Evolutionary conservation across 2,113 vertebrate species (phyloP), one percentile per base, ranked within the genome.

Genomic region (Channa maculata): DNA sequence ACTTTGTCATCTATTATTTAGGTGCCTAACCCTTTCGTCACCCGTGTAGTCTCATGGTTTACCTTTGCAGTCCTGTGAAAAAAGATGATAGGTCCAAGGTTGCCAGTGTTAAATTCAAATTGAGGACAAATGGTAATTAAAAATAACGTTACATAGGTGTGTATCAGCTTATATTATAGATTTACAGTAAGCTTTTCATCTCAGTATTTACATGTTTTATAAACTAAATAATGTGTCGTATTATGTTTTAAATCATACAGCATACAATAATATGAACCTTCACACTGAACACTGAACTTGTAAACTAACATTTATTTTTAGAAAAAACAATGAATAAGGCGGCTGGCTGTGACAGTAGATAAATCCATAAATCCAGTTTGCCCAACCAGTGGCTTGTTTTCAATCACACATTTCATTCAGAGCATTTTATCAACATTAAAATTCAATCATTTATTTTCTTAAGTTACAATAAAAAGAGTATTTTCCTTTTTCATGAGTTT

Each of bases 251-350:
- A 24, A 24, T 24, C 24, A 24, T 24, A 24, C 24, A 24, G 1
- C 24, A 24, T 24, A 24, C 24, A 24, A 24, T 24, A 24, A 24
- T 24, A 24, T 24, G 24, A 24, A 24, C 24, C 24, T 24, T 24
- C 36, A 43, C 33, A 67, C 12, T 1, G 0, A 13, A 14, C 39
- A 24, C 13, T 15, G 1, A 36, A 70, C 52, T 43, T 77, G 5
- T 75, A 65, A 68, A 71, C 45, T 48, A 48, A 77, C 46, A 55
- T 61, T 1, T 51, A 52, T 62, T 53, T 66, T 15, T 48, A 45
- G 14, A 54, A 51, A 59, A 65, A 58, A 57, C 39, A 24, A 60
- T 62, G 12, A 52, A 45, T 12, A 6, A 33, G 8, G 53, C 9
- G 3, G 43, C 52, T 15, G 11, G 46, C 24, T 44, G 37, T 13